Evolutionary conservation across 2,113 vertebrate species (phyloP), one percentile per base, ranked within the genome.

Genomic region (Mungos mungo): DNA sequence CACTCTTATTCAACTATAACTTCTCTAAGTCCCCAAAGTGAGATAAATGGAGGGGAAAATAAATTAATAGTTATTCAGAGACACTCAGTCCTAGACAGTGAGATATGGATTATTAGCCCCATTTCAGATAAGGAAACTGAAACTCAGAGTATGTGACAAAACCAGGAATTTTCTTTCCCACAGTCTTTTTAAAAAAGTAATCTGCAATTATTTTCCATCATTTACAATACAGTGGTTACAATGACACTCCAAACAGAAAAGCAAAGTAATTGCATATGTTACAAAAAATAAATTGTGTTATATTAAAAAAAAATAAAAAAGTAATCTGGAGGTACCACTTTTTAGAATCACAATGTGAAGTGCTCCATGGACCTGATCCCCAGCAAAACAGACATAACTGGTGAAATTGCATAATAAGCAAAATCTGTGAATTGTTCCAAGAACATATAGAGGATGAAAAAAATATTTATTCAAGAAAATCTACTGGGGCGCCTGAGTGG

Each of bases 91-190:
- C 68, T 29, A 18, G 69, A 54, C 11, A 68, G 23, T 15, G 38
- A 72, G 12, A 52, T 31, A 6, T 27, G 60, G 21, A 65, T 81
- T 84, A 84, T 52, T 86, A 72, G 57, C 47, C 41, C 23, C 18
- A 35, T 60, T 66, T 81, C 2, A 93, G 41, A n/a, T 45, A 95
- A 90, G 85, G 57, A 86, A 80, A 80, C 23, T 18, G 12, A 98
- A 90, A 29, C 47, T 79, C 69, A 89, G 68, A 27, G 21, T 72
- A 66, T 72, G 33, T 83, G 47, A 79, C 47, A n/a, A 82, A 85
- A 54, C 47, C 33, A 83, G 25, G 21, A 57, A 33, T 82, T 90
- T 66, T 74, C 31, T 80, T 88, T 94, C 65, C 16, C 38, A 90
- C 18, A 65, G 11, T 79, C 23, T 52, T 84, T 66, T n/a, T 31